These are phyloP conservation scores for Mola mola DNA, from an alignment of 2,113 vertebrate species.

Conservation along the genomic window DNA sequence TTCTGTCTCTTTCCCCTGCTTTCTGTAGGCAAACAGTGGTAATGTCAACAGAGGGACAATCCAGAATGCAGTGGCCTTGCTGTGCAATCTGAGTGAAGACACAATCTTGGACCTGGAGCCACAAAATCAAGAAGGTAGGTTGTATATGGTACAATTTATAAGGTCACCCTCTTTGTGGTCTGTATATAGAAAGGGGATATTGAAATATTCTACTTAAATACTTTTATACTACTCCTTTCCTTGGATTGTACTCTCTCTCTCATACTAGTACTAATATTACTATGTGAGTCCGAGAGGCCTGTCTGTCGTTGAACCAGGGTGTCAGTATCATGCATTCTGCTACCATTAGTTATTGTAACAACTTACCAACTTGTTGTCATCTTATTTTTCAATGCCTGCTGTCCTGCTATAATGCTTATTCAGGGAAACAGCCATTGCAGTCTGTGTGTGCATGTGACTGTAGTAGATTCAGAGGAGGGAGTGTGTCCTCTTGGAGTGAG, in stretches of 20 bases:
- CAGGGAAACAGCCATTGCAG: slow-evolving; percentile 22
- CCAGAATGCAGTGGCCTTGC: slow-evolving; percentile 65
- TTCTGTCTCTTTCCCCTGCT: no score
- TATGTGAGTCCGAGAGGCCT: slow-evolving; percentile 10
- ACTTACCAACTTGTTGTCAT: slow-evolving; percentile 48
- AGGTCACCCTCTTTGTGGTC: neutral
- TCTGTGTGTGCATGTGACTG: slow-evolving; percentile 14
- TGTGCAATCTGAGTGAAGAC: slow-evolving; percentile 63
- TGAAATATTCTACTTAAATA: neutral
- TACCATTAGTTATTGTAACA: slow-evolving; percentile 38
- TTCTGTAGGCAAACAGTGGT: slow-evolving; percentile 46
- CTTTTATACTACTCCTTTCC: neutral
- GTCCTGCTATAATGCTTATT: slow-evolving; percentile 26
- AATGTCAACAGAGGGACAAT: slow-evolving; percentile 43
- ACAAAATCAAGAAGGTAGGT: slow-evolving; percentile 60
- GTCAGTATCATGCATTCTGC: slow-evolving; percentile 5
- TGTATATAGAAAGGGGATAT: neutral
- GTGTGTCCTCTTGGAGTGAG: slow-evolving; percentile 5
- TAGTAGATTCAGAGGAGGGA: neutral
- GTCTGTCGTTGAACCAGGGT: slow-evolving; percentile 14
- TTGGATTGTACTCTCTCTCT: slow-evolving; percentile 2
- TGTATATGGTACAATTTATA: no score
- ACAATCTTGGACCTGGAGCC: slow-evolving; percentile 52
- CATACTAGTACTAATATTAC: slow-evolving; percentile 3
- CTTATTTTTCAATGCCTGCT: slow-evolving; percentile 21